phyloP scores from a whole-genome alignment of 2,113 vertebrate species.

The Picathartes gymnocephalus region DNA sequence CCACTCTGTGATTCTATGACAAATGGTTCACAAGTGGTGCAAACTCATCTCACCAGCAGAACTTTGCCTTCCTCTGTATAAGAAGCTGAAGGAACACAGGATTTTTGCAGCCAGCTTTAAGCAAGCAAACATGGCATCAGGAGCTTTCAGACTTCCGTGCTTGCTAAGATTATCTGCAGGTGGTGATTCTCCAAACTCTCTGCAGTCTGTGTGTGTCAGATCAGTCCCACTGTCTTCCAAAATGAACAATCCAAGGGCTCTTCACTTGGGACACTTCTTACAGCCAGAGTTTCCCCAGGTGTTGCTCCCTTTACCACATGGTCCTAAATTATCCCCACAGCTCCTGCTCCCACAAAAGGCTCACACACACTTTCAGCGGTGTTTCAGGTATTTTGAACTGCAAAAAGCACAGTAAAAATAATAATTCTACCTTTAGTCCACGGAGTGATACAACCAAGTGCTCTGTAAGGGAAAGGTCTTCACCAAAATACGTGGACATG shows the following conservation, averaged over 20 bases:
- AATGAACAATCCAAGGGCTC: background rate
- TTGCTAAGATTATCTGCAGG: background rate
- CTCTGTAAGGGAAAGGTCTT: background rate
- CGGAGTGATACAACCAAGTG: background rate
- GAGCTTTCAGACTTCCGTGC: background rate
- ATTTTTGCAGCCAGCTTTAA: background rate
- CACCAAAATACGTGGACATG: background rate
- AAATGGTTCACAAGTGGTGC: background rate
- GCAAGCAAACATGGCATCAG: background rate
- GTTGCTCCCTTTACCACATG: background rate
- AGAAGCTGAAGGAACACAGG: background rate
- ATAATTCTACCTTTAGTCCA: background rate
- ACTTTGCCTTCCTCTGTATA: background rate
- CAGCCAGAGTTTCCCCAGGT: background rate
- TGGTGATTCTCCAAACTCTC: background rate
- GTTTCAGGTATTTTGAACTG: background rate
- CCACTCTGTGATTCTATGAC: background rate
- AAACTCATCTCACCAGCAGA: rapidly evolving
- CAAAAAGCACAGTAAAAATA: background rate
- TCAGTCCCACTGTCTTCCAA: background rate
- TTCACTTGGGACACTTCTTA: background rate
- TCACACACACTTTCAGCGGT: rapidly evolving
- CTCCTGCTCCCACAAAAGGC: background rate
- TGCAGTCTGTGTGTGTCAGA: background rate
- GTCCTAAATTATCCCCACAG: background rate